These are phyloP conservation scores for Eristalinus sepulchralis DNA, from an alignment of 2,888 invertebrate genomes.

Conservation along the genomic window DNA sequence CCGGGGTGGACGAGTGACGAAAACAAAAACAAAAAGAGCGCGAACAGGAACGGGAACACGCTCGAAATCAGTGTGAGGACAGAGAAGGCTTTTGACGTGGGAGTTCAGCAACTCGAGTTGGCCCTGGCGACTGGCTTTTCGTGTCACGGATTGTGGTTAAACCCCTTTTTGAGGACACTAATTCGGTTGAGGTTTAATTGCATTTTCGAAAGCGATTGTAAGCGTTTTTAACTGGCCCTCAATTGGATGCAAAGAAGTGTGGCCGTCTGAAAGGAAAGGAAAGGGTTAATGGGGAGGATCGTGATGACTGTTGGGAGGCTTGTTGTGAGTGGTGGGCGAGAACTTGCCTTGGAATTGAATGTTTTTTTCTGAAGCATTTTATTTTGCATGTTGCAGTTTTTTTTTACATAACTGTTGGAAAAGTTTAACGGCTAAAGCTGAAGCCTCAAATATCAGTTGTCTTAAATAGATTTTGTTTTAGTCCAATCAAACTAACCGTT, in stretches of 20 bases:
- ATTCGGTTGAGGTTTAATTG: slow-evolving; percentile 18
- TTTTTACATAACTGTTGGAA: too few relatives aligned
- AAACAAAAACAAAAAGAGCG: background rate
- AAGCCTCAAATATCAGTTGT: too few relatives aligned
- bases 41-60: background rate
- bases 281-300: background rate
- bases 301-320: background rate
- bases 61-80: slow-evolving; percentile 13
- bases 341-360: background rate
- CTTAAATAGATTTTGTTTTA: too few relatives aligned
- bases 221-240: background rate
- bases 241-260: background rate
- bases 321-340: background rate
- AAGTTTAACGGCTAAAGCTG: too few relatives aligned
- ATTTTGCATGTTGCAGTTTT: too few relatives aligned
- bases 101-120: background rate
- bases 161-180: slow-evolving; percentile 38
- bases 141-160: slow-evolving; percentile 32
- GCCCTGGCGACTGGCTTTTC: slow-evolving; percentile 11
- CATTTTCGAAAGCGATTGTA: background rate
- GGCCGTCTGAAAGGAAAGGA: background rate
- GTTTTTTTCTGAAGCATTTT: background rate
- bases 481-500: too few relatives aligned
- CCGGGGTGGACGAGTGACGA: background rate
- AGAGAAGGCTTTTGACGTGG: slow-evolving; percentile 22